phyloP scores from a whole-genome alignment of 1,140 invertebrate genomes.

The Ceratoteleas bidentatus region DNA sequence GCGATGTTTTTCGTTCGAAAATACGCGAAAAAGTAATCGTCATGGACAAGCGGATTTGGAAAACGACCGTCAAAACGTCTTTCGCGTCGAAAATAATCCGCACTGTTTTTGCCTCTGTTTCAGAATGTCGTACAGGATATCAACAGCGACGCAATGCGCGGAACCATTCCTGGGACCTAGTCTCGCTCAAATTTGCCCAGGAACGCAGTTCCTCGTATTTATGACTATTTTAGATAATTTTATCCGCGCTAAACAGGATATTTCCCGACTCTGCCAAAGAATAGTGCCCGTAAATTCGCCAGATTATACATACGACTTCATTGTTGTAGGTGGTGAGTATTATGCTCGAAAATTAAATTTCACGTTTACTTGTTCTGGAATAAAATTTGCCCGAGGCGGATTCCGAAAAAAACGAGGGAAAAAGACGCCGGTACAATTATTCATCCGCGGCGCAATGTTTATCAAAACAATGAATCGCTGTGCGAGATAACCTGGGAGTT shows the following conservation, averaged over 20 bases:
- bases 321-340: conserved; percentile 82
- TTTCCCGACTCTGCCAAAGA: conserved; percentile 81
- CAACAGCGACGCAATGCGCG: conserved; percentile 60
- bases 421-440: neutral
- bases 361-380: neutral
- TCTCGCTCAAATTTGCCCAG: conserved; percentile 80
- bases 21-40: too few relatives aligned
- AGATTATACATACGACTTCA: conserved; percentile 82
- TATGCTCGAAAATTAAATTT: neutral
- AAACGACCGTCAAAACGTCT: too few relatives aligned
- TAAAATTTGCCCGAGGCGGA: neutral
- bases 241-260: conserved; percentile 78
- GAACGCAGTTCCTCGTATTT: conserved; percentile 81
- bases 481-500: neutral
- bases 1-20: too few relatives aligned
- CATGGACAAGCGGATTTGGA: too few relatives aligned
- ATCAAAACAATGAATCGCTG: neutral
- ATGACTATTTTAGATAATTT: conserved; percentile 83
- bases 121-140: conserved; percentile 75
- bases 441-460: neutral
- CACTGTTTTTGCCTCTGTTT: conserved; percentile 28
- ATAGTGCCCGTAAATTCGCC: conserved; percentile 74
- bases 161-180: conserved; percentile 79
- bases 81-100: too few relatives aligned
- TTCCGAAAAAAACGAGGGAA: neutral